Evolutionary conservation across 2,113 vertebrate species (phyloP).

Genomic region (Acanthochromis polyacanthus): DNA sequence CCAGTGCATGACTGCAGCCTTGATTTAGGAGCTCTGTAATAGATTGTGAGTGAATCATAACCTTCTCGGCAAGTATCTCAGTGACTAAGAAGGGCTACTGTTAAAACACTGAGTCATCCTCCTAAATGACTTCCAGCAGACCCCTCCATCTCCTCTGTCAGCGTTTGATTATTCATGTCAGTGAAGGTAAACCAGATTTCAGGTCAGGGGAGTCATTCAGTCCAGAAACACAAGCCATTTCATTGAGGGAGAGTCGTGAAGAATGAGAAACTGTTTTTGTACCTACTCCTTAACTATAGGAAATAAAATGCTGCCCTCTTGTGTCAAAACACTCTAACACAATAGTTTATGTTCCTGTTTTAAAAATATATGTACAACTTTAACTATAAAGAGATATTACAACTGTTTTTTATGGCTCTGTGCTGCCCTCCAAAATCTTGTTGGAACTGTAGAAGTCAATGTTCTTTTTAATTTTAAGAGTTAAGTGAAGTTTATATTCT

Average conservation of each 20-base stretch:
- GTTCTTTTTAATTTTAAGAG: not conserved
- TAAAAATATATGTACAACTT: not conserved
- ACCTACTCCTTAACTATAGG: not conserved
- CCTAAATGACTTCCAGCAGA: constrained; percentile 55
- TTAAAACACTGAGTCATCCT: constrained; percentile 29
- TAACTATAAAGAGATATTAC: accelerated
- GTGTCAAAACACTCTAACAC: constrained; percentile 24
- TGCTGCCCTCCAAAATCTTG: not conserved
- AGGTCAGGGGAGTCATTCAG: not conserved
- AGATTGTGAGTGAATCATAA: constrained; percentile 54
- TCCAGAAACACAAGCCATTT: not conserved
- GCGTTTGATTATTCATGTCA: constrained; percentile 19
- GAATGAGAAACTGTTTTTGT: not conserved
- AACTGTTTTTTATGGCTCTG: constrained; percentile 1
- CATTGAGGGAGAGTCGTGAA: not conserved
- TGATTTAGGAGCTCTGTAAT: constrained; percentile 25
- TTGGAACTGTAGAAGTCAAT: constrained; percentile 67
- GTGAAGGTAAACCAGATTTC: constrained; percentile 23
- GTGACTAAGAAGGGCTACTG: constrained; percentile 41
- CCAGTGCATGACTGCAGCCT: constrained; percentile 32
- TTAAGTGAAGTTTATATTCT: not conserved
- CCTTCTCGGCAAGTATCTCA: constrained; percentile 18
- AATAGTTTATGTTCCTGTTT: not conserved
- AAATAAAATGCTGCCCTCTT: constrained; percentile 73
- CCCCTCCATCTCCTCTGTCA: not conserved